Conservation (phyloP, 2,113 vertebrate genomes). For the Centropristis striata region DNA sequence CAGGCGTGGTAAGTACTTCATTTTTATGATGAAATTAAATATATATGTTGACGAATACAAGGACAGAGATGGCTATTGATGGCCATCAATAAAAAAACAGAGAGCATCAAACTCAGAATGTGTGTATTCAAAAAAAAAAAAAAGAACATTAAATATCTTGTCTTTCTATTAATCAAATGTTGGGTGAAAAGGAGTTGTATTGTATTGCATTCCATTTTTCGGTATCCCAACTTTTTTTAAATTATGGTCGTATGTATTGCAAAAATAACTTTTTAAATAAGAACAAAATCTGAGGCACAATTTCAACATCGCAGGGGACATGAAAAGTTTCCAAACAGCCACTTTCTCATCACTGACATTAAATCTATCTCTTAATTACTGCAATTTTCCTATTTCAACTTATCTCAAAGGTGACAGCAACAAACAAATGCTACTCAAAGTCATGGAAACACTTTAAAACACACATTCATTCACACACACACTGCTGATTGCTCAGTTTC, state of each 20-base stretch:
- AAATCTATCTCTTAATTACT: neutral
- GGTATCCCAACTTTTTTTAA: no score
- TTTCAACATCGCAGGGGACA: slow-evolving; percentile 1
- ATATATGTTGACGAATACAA: neutral
- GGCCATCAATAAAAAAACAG: no score
- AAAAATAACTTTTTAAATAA: neutral
- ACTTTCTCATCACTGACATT: neutral
- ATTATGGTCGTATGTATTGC: neutral
- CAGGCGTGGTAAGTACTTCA: neutral
- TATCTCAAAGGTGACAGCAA: neutral
- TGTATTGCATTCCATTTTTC: no score
- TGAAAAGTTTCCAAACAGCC: neutral
- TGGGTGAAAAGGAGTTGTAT: no score
- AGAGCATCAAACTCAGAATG: no score
- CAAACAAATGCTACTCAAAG: neutral
- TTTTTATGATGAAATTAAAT: neutral
- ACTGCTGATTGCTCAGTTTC: no score
- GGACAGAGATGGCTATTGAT: neutral
- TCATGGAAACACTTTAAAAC: slow-evolving; percentile 4
- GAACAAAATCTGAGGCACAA: neutral
- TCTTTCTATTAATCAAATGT: no score
- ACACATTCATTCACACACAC: neutral
- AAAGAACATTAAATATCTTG: no score
- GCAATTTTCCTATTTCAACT: neutral
- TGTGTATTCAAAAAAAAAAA: no score